These are phyloP conservation scores for Chrysina gloriosa DNA, from an alignment of 2,888 invertebrate genomes.

Conservation along the genomic window DNA sequence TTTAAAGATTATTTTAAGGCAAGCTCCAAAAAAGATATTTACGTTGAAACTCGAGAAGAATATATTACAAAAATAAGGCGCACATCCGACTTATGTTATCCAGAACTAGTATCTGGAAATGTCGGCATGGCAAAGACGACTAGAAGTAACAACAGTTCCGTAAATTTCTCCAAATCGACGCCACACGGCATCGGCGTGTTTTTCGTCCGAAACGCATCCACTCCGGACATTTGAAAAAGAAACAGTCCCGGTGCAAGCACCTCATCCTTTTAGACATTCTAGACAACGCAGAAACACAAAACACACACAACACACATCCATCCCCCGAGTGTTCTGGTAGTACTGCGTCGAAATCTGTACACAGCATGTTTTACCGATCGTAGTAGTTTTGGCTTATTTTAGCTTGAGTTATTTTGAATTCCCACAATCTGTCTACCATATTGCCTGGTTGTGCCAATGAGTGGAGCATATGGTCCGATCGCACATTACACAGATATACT, in stretches of 20 bases:
- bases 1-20: neutral
- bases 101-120: slow-evolving; percentile 13
- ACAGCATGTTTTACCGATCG: slow-evolving; percentile 60
- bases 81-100: slow-evolving; percentile 6
- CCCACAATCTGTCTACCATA: slow-evolving; percentile 64
- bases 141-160: slow-evolving; percentile 5
- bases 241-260: slow-evolving; percentile 23
- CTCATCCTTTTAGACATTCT: slow-evolving; percentile 26
- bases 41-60: slow-evolving; percentile 3
- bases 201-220: slow-evolving; percentile 6
- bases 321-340: slow-evolving; percentile 36
- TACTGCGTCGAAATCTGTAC: slow-evolving; percentile 58
- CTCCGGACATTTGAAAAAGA: slow-evolving; percentile 5
- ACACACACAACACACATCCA: slow-evolving; percentile 26
- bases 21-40: neutral
- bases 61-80: neutral
- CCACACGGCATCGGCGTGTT: slow-evolving; percentile 4
- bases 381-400: slow-evolving; percentile 62
- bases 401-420: slow-evolving; percentile 63
- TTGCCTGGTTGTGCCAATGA: slow-evolving; percentile 61
- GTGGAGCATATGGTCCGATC: slow-evolving; percentile 59
- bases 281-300: slow-evolving; percentile 28
- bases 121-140: neutral
- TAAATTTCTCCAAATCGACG: slow-evolving; percentile 16
- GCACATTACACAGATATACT: slow-evolving; percentile 55